Evolutionary conservation across 1,140 invertebrate genomes (phyloP), one percentile per base, ranked within the genome.

Genomic region (Tribolium madens): DNA sequence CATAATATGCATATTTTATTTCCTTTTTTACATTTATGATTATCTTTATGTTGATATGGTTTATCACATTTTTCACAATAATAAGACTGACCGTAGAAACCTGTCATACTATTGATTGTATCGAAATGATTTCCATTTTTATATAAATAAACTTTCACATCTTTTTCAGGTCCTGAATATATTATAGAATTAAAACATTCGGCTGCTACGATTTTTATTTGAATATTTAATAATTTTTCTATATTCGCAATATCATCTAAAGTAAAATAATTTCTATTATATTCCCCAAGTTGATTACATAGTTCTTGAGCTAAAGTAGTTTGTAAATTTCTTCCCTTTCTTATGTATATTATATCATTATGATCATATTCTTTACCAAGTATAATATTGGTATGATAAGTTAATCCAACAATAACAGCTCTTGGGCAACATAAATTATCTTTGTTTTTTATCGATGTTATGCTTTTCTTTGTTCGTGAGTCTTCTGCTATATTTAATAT

Each of bases 51-150:
- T 52, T 52, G 50, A 52, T 52, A 52, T 13, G 50, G 50, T 13
- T 52, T 52, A 52, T 52, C 50, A 52, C 50, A 52, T 52, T 52
- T 52, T 52, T 52, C 31, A 70, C 31, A 70, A 31, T 70, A 21
- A 52, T 52, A 52, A 12, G 50, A 52, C 12, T 52, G 10, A 52
- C 50, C 50, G 10, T 52, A 52, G 50, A 52, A 52, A 52, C n/a
- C 50, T 52, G 50, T 52, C 50, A 70, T 33, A 70, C 13, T 70
- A 9, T 70, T 70, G 31, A 70, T 70, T 70, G 31, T 70, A 70
- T 31, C 64, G 14, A 70, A 31, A 70, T 36, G 12, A 33, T 21
- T 70, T 42, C 26, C 64, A 70, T 70, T 70, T 42, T 70, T 70
- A 21, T 52, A 52, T 52, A 52, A 52, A 52, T 52, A 52, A 13